Evolutionary conservation across 2,888 invertebrate species (phyloP), one percentile per base, ranked within the genome.

Genomic region (Eupsilia transversa): DNA sequence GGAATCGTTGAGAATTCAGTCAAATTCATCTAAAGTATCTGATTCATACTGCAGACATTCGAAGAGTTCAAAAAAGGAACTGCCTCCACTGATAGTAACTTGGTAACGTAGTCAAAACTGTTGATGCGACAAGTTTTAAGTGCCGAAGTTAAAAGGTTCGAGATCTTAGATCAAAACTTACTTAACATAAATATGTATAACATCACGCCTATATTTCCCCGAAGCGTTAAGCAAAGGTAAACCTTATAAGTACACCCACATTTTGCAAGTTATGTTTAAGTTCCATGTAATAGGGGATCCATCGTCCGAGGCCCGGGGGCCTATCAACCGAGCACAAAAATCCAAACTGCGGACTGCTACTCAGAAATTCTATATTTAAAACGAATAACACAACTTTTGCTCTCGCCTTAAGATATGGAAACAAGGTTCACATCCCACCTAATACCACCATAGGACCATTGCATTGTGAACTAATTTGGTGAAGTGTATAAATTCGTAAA

Each of bases 81-180:
- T 56, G 41, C 20, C 5, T 41, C 3, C 14, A 57, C 33, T 52
- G 57, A 49, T 41, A 68, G 10, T 5, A 65, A 20, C 57, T 49
- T 10, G 14, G 38, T n/a, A 30, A 41, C 38, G 20, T 43, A n/a
- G 23, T 38, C 4, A 0, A 46, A 64, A 65, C 27, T 54, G 27
- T 17, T 72, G 41, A 73, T 54, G 46, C 17, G n/a, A 60, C 38
- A 80, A 80, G 60, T 60, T 73, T 60, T 30, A 41, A 61, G 9
- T 52, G 33, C 2, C 17, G 17, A 66, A 80, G 30, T 65, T 69
- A 17, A 17, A n/a, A 52, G 52, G 17, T 23, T 2, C 20, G 17
- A 7, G 27, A 9, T 27, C 9, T 49, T 27, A 46, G 43, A 46
- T 46, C 46, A 46, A 46, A 46, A 20, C 43, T 46, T 6, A 20